Evolutionary conservation across 2,888 invertebrate species (phyloP).

Genomic region (Pristionchus entomophagus): DNA sequence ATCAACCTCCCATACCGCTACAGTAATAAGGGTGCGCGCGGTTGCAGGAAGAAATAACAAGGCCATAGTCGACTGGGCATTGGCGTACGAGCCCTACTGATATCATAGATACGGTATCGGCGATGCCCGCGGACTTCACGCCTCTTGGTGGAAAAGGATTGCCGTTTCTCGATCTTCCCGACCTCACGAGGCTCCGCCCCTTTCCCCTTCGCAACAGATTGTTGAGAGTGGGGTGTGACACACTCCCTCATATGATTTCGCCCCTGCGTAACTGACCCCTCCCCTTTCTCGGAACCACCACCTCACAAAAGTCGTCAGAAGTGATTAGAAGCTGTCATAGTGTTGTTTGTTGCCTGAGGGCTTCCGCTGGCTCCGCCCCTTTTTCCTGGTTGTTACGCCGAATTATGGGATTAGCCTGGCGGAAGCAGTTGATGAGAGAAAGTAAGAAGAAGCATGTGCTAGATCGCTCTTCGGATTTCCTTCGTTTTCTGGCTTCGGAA

Average conservation of each 20-base stretch:
- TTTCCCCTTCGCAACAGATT: not conserved
- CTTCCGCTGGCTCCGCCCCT: constrained; percentile 30
- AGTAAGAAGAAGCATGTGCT: not conserved
- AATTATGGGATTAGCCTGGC: constrained; percentile 23
- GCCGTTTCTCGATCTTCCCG: not conserved
- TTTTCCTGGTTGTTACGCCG: not conserved
- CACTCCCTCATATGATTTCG: not conserved
- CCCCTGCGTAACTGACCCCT: not conserved
- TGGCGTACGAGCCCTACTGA: too few relatives aligned
- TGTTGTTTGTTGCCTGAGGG: not conserved
- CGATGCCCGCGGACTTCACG: too few relatives aligned
- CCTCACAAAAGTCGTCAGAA: not conserved
- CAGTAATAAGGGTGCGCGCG: too few relatives aligned
- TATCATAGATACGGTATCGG: too few relatives aligned
- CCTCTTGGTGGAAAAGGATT: too few relatives aligned
- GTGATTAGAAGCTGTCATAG: not conserved
- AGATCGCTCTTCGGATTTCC: not conserved
- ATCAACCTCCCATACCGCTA: too few relatives aligned
- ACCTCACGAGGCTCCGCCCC: not conserved
- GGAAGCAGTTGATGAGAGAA: not conserved
- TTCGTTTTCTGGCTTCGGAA: not conserved
- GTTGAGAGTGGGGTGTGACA: too few relatives aligned
- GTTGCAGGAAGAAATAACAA: too few relatives aligned
- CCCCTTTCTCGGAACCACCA: not conserved
- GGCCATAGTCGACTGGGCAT: too few relatives aligned